Percentiles rank a stretch among this genome's conserved stretches.
phyloP scores from a whole-genome alignment of 2,113 vertebrate species.

The Halichoerus grypus region DNA sequence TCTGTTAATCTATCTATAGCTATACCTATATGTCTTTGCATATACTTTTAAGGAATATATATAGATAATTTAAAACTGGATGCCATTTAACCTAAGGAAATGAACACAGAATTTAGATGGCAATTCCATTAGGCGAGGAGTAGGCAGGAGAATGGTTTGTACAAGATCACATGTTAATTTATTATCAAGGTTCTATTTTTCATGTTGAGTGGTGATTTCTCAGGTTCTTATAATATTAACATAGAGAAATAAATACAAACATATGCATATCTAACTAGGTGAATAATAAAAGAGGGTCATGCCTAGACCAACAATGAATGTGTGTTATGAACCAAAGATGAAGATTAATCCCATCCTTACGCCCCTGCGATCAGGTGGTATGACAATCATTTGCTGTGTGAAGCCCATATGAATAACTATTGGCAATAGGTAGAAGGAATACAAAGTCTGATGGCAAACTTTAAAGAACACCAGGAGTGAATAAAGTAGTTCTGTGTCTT shows the following conservation, averaged over 20 bases:
- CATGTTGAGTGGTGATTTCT: not conserved
- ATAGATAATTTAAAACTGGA: not conserved
- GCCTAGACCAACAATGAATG: not conserved
- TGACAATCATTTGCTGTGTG: not conserved
- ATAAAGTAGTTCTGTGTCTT: constrained; percentile 41
- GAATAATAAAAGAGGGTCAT: not conserved
- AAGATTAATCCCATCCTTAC: not conserved
- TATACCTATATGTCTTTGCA: not conserved
- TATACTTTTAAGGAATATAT: not conserved
- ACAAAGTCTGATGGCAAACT: not conserved
- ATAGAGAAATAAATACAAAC: not conserved
- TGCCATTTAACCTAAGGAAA: constrained; percentile 45
- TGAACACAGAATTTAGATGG: not conserved
- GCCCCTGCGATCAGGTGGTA: not conserved
- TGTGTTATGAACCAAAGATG: not conserved
- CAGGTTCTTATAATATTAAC: not conserved
- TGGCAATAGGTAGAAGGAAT: not conserved
- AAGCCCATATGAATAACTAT: not conserved
- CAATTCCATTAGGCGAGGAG: not conserved
- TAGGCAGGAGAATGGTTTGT: not conserved
- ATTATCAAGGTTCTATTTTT: constrained; percentile 21
- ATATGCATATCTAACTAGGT: not conserved
- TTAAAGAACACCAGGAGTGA: not conserved
- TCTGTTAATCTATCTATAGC: not conserved
- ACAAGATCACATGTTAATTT: not conserved